Conservation (phyloP, 1,140 invertebrate species). For the Caenorhabditis briggsae region DNA sequence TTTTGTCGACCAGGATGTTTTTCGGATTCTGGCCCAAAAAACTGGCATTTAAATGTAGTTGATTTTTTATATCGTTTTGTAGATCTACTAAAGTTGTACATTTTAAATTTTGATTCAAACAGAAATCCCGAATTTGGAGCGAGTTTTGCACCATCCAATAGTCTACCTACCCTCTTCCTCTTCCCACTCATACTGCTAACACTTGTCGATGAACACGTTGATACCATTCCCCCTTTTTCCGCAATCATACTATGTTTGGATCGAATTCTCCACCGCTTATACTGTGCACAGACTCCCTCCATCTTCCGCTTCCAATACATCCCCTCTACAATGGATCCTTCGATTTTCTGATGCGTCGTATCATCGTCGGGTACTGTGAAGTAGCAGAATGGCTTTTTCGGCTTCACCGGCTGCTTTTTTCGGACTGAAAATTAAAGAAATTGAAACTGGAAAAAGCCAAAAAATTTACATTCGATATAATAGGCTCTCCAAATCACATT, state of each 20-base stretch:
- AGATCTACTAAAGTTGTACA: too few relatives aligned
- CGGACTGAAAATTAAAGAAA: too few relatives aligned
- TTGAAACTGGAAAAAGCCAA: too few relatives aligned
- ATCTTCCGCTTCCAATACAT: conserved; percentile 99
- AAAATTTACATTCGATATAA: conserved; percentile 97
- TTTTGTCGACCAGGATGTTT: too few relatives aligned
- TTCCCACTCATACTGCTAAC: conserved; percentile 20
- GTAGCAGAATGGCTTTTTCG: conserved; percentile 77
- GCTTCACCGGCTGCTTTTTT: conserved; percentile 70
- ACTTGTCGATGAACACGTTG: conserved; percentile 28
- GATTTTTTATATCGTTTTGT: too few relatives aligned
- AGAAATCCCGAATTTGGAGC: too few relatives aligned
- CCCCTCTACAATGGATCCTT: conserved; percentile 84
- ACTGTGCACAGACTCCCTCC: conserved; percentile 95
- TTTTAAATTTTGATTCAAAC: too few relatives aligned
- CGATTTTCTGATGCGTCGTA: conserved; percentile 76
- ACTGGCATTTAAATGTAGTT: too few relatives aligned
- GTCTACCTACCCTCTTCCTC: conserved; percentile 69
- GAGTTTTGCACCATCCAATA: neutral
- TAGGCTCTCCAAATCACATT: conserved; percentile 99
- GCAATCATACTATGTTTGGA: conserved; percentile 62
- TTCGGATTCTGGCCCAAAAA: too few relatives aligned
- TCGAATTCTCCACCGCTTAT: conserved; percentile 94
- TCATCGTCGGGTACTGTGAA: conserved; percentile 77
- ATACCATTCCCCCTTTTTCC: conserved; percentile 64